Conservation (phyloP, 2,888 invertebrate species). For the Eupithecia inturbata region DNA sequence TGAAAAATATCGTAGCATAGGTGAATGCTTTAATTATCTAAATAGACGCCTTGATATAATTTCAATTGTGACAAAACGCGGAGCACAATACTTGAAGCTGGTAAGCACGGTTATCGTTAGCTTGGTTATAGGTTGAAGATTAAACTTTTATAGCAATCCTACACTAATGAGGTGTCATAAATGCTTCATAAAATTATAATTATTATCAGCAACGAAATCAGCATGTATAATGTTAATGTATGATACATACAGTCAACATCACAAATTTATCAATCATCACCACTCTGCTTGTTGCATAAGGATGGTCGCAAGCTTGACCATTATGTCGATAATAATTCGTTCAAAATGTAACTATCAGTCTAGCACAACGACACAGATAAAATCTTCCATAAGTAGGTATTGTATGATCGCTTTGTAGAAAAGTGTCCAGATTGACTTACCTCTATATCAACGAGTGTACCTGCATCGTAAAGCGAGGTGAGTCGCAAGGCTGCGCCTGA, state of each 20-base stretch:
- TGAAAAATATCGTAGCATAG: not conserved
- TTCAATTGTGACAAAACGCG: not conserved
- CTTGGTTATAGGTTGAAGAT: not conserved
- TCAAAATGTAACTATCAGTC: not conserved
- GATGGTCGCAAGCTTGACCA: not conserved
- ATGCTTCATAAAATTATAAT: conserved; percentile 61
- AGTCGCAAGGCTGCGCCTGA: conserved; percentile 60
- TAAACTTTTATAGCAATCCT: conserved; percentile 19
- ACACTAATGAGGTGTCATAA: conserved; percentile 52
- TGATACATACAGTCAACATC: conserved; percentile 48
- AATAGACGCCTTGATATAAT: not conserved
- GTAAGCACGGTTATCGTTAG: not conserved
- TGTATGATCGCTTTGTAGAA: not conserved
- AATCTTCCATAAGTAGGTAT: not conserved
- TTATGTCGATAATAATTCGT: not conserved
- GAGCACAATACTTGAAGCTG: not conserved
- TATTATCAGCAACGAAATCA: conserved; percentile 68
- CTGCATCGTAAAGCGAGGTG: conserved; percentile 47
- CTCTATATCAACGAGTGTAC: conserved; percentile 37
- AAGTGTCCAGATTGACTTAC: not conserved
- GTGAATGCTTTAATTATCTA: not conserved
- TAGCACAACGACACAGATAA: not conserved
- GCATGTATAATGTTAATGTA: conserved; percentile 60
- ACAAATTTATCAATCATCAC: conserved; percentile 10
- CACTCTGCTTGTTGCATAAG: not conserved